Base-by-base conservation (phyloP, 2,113 vertebrate genomes). In the Sorex fumeus region DNA sequence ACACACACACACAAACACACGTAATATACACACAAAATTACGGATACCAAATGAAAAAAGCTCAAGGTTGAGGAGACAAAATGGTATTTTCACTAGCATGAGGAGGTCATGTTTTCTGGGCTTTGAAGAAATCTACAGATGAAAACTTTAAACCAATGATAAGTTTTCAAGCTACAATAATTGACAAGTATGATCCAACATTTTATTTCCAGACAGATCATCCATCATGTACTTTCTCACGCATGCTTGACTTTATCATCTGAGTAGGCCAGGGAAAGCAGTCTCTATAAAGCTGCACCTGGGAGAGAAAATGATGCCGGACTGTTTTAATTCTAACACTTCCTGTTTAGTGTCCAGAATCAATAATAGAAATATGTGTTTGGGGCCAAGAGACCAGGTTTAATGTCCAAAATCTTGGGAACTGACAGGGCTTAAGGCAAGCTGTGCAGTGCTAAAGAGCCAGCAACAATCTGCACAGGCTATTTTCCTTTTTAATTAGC, bases 361-460 rank as follows among this genome's bases (percentile, higher is more conserved):
- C 76, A 77, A 91, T 30, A 81, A 30, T 66, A 88, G 64, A 71
- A 88, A 87, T 84, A 77, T n/a, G 90, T 67, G 88, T 87, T 50
- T 66, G 92, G 40, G 66, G 67, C 91, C 94, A 95, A 84, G 21
- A 67, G 62, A 64, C 67, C 84, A 95, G 45, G 79, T 80, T 93
- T 94, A 96, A 91, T 88, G 72, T 88, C 71, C 77, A 76, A 93
- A 80, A 92, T 92, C 92, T 83, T 91, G 60, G 83, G 40, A 93
- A 84, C 3, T 77, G 71, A 90, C 62, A 93, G 57, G 84, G 62
- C 80, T 94, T 70, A 53, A 88, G 77, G 75, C 69, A 93, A 95
- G 84, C 84, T 92, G 76, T 77, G 23, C 67, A 82, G 45, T 78
- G 28, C 32, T 84, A 19, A 94, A 83, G 23, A 93, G 72, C 95